Conservation (phyloP, 92 coral and sea anemone species). For the Chrysogorgia sp. region DNA sequence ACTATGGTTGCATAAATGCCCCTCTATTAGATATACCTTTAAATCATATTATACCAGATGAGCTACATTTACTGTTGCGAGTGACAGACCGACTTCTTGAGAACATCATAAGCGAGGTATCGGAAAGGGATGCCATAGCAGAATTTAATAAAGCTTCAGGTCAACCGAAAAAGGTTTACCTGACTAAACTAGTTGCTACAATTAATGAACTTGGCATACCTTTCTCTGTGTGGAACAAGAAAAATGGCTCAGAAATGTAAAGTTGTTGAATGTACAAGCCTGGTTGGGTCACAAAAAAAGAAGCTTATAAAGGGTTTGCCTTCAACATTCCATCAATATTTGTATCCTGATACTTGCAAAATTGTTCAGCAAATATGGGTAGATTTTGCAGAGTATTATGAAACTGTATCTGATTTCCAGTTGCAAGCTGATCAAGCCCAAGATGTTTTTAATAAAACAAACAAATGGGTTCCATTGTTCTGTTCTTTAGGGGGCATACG, state of each 20-base stretch:
- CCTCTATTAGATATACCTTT: slow-evolving; percentile 61
- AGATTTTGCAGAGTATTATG: slow-evolving; percentile 13
- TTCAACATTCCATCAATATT: not conserved
- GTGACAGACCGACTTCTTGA: slow-evolving; percentile 65
- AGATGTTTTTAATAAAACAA: not conserved
- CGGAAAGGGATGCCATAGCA: slow-evolving; percentile 63
- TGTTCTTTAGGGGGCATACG: not conserved
- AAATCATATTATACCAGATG: slow-evolving; percentile 58
- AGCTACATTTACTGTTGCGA: slow-evolving; percentile 57
- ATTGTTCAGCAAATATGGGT: not conserved
- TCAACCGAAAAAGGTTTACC: slow-evolving; percentile 12
- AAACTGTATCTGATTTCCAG: not conserved
- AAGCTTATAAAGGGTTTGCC: slow-evolving; percentile 53
- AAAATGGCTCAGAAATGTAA: slow-evolving; percentile 58
- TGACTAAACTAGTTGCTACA: slow-evolving; percentile 28
- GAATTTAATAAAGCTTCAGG: slow-evolving; percentile 34
- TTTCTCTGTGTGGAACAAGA: slow-evolving; percentile 39
- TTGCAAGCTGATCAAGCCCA: not conserved
- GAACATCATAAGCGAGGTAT: slow-evolving; percentile 59
- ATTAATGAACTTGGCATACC: slow-evolving; percentile 43
- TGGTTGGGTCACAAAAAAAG: slow-evolving; percentile 41
- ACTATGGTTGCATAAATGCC: slow-evolving; percentile 48
- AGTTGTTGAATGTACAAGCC: slow-evolving; percentile 21
- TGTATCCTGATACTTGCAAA: slow-evolving; percentile 8
- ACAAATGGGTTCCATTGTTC: not conserved